Conservation (phyloP, 2,888 invertebrate species). For the Drosophila mayaguana region DNA sequence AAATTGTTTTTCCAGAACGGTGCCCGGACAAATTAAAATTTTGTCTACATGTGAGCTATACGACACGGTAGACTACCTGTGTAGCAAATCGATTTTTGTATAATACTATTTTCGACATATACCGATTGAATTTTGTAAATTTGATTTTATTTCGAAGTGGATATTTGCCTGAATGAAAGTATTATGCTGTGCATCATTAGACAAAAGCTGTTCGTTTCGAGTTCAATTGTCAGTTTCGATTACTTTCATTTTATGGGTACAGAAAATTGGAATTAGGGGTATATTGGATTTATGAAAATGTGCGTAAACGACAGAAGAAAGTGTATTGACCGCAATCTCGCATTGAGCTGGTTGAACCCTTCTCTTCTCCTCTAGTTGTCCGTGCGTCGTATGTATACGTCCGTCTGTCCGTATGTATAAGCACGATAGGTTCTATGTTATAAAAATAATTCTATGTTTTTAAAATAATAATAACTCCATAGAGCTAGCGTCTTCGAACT, state of each 20-base stretch:
- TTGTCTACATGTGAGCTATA: slow-evolving; percentile 32
- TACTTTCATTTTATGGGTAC: not conserved
- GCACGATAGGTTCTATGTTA: no score
- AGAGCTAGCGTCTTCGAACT: no score
- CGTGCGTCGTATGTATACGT: no score
- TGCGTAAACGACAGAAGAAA: not conserved
- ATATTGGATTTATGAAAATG: not conserved
- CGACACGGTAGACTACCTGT: slow-evolving; percentile 20
- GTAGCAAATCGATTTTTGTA: slow-evolving; percentile 21
- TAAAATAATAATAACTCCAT: no score
- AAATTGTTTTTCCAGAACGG: slow-evolving; percentile 40
- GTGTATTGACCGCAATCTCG: no score
- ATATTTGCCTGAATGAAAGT: not conserved
- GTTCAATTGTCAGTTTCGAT: not conserved
- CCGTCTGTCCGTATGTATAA: no score
- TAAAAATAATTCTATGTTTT: no score
- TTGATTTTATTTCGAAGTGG: not conserved
- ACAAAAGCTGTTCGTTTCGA: not conserved
- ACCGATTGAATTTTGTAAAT: slow-evolving; percentile 31
- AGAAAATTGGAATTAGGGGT: not conserved
- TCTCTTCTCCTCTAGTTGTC: not conserved
- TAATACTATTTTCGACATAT: not conserved
- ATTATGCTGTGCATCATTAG: slow-evolving; percentile 2
- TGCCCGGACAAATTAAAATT: slow-evolving; percentile 55
- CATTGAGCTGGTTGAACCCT: no score